Evolutionary conservation across 2,797 vertebrate species (phyloP).

Genomic region (Gymnocypris eckloni): DNA sequence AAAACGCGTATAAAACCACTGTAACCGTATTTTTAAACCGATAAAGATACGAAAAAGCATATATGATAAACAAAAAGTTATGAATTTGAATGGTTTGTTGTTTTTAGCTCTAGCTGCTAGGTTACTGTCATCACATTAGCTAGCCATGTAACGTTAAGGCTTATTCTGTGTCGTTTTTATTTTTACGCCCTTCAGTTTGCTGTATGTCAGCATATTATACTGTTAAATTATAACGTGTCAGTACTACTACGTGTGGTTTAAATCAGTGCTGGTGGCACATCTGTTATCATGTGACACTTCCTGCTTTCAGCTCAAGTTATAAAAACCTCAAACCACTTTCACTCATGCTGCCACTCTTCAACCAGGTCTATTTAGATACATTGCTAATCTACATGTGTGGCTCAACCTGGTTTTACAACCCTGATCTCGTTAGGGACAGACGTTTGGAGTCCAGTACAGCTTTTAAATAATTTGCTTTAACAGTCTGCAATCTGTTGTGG

Average conservation of each 20-base stretch:
- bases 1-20: neutral
- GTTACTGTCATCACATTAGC: conserved; percentile 28
- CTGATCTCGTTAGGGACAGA: conserved; percentile 42
- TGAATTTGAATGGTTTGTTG: neutral
- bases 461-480: conserved; percentile 34
- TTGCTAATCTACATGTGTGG: conserved; percentile 67
- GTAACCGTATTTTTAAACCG: neutral
- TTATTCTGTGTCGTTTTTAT: neutral
- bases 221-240: neutral
- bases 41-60: neutral
- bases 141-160: neutral
- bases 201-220: neutral
- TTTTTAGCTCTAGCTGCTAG: conserved; percentile 22
- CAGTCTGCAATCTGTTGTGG: conserved; percentile 31
- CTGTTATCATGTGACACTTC: conserved; percentile 36
- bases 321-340: conserved; percentile 37
- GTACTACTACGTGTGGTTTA: neutral
- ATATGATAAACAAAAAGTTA: neutral
- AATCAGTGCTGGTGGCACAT: conserved; percentile 22
- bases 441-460: conserved; percentile 8
- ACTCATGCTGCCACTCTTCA: conserved; percentile 16
- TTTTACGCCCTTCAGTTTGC: neutral
- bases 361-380: conserved; percentile 59
- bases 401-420: conserved; percentile 61
- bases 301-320: conserved; percentile 15